Conservation (phyloP, 2,113 vertebrate genomes). For the Eidolon helvum region DNA sequence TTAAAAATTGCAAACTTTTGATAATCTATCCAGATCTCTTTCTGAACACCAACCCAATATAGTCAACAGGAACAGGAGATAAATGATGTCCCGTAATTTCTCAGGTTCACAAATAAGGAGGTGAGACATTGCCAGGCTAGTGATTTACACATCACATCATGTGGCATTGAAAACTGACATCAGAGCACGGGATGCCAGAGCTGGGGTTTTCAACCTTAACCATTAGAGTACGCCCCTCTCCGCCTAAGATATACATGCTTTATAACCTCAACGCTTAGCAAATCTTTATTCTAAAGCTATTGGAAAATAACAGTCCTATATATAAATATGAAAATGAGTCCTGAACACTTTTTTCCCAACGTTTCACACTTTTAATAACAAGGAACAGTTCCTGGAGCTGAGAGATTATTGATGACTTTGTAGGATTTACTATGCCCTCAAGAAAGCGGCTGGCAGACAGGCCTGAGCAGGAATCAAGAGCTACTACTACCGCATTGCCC, state of each 20-base stretch:
- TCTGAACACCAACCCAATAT: neutral
- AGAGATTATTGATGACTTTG: neutral
- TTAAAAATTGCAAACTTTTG: neutral
- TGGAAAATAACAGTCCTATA: neutral
- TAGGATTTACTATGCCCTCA: neutral
- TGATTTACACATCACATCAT: neutral
- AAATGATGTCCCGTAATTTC: neutral
- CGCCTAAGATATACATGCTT: neutral
- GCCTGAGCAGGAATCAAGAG: neutral
- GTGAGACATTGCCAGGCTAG: neutral
- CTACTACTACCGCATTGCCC: fast-evolving
- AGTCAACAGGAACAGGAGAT: neutral
- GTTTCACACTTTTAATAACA: neutral
- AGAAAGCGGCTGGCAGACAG: neutral
- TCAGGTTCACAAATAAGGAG: neutral
- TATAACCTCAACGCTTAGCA: neutral
- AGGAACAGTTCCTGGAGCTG: neutral
- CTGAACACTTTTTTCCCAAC: neutral
- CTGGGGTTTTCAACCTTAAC: neutral
- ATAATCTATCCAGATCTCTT: neutral
- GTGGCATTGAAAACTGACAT: neutral
- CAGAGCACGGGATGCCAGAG: neutral
- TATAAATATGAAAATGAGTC: neutral
- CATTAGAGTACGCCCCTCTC: neutral
- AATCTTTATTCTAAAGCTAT: neutral